phyloP scores from a whole-genome alignment of 2,888 invertebrate genomes.

The Ptilodon capucinus region DNA sequence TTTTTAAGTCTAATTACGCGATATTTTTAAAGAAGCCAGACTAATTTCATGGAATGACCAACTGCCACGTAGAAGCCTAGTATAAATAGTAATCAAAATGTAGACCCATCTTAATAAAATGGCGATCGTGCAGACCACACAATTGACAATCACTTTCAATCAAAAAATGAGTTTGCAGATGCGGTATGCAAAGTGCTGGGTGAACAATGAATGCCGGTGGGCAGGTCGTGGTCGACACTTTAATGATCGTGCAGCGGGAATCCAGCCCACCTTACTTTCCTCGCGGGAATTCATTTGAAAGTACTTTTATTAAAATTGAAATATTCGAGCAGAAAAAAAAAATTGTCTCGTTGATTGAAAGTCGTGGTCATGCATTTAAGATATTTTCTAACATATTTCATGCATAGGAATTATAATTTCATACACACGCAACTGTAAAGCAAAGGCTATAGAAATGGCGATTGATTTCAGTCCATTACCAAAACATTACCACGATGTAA shows the following conservation, averaged over 20 bases:
- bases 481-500: no score
- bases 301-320: constrained; percentile 36
- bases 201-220: constrained; percentile 69
- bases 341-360: constrained; percentile 15
- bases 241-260: constrained; percentile 57
- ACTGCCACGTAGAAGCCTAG: no score
- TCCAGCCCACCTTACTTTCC: constrained; percentile 64
- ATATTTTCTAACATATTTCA: constrained; percentile 12
- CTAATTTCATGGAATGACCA: no score
- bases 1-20: constrained; percentile 23
- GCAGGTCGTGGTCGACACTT: constrained; percentile 59
- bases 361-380: constrained; percentile 13
- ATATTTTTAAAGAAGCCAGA: no score
- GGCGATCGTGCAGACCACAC: constrained; percentile 12
- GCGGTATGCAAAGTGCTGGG: constrained; percentile 58
- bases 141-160: constrained; percentile 47
- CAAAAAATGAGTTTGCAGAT: constrained; percentile 50
- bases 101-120: background rate
- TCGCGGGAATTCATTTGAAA: constrained; percentile 60
- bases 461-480: constrained; percentile 1
- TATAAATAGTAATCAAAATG: background rate
- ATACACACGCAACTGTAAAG: constrained; percentile 9
- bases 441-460: constrained; percentile 8
- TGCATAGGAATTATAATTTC: constrained; percentile 8
- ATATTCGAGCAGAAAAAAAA: constrained; percentile 30